Percentiles rank a stretch among this genome's conserved stretches.
These are phyloP conservation scores for Petrolisthes manimaculis DNA, from an alignment of 2,888 invertebrate species.

Conservation along the genomic window DNA sequence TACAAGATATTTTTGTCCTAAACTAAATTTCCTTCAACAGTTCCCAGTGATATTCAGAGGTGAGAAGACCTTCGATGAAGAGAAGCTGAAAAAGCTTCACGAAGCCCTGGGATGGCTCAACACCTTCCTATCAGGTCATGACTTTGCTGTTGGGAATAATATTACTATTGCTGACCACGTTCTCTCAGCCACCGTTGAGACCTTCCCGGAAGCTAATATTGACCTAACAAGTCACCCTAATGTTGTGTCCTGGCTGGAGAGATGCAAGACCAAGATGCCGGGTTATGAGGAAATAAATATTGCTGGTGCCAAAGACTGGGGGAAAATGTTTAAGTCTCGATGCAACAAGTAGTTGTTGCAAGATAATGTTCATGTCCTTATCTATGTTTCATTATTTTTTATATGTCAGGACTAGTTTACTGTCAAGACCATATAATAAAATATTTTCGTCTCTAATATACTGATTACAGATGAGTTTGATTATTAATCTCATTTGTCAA, in stretches of 20 bases:
- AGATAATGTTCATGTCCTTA: too few species aligned
- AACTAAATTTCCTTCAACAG: slow-evolving; percentile 3
- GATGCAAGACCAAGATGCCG: slow-evolving; percentile 75
- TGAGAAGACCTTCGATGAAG: slow-evolving; percentile 70
- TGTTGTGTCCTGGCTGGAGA: slow-evolving; percentile 76
- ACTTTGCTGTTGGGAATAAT: slow-evolving; percentile 80
- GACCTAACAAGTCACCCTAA: slow-evolving; percentile 80
- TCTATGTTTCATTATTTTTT: too few species aligned
- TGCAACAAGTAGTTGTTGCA: background rate
- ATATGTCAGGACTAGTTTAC: too few species aligned
- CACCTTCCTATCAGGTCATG: slow-evolving; percentile 79
- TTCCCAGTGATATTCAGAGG: slow-evolving; percentile 21
- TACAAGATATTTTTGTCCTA: too few species aligned
- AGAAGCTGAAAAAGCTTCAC: slow-evolving; percentile 78
- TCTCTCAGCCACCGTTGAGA: slow-evolving; percentile 78
- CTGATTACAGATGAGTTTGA: too few species aligned
- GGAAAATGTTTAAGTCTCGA: slow-evolving; percentile 17
- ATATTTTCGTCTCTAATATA: too few species aligned
- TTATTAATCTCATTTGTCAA: too few species aligned
- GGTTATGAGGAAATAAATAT: slow-evolving; percentile 72
- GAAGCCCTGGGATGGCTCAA: slow-evolving; percentile 79
- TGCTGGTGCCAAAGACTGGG: slow-evolving; percentile 14
- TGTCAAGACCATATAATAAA: too few species aligned
- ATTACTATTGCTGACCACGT: slow-evolving; percentile 84
- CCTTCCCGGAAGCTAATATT: slow-evolving; percentile 73